Base-by-base conservation (phyloP, 23 tunicate genomes). In the Styela plicata region DNA sequence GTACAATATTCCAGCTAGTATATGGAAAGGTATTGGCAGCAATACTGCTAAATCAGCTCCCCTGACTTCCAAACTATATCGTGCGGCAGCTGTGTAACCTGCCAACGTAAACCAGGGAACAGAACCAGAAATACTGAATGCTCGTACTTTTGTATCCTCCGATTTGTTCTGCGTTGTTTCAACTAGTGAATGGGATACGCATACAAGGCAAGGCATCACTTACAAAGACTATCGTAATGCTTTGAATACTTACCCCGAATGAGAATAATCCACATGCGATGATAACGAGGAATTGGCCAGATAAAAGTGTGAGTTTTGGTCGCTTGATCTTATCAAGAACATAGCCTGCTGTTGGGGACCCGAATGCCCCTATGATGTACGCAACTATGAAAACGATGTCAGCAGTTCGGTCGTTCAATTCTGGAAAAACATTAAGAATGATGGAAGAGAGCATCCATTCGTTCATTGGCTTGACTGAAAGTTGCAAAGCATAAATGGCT, bases 1-100 rank as follows among this genome's bases (percentile, higher is more conserved):
- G 35, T 71, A 71, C 34, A 71, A 71, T 33, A 30, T 29, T 3
- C 77, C 32, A 7, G 77, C 77, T 32, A 71, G 26, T 3, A 71
- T 36, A 29, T 71, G 77, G 29, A 71, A 71, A 71, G 77, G 77
- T 30, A 71, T 71, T 27, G 77, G 77, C 16, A 71, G 26, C 77
- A 71, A 71, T 2, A 71, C 77, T 3, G 36, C 17, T 3, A 71
- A 29, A 3, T 16, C 77, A 3, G 77, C 36, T 2, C 77, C 77
- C 5, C 32, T 16, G 24, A 3, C 17, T 30, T 33, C 17, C 35
- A 71, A 34, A 71, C 26, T 36, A 30, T 27, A 28, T 17, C 77
- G 34, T 3, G 29, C 34, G 29, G 29, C 13, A 32, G 37, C 37
- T 32, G 77, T 71, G 34, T 71, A 71, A 32, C 26, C 17, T 20